phyloP scores from a whole-genome alignment of 2,113 vertebrate genomes.

The Merops nubicus region DNA sequence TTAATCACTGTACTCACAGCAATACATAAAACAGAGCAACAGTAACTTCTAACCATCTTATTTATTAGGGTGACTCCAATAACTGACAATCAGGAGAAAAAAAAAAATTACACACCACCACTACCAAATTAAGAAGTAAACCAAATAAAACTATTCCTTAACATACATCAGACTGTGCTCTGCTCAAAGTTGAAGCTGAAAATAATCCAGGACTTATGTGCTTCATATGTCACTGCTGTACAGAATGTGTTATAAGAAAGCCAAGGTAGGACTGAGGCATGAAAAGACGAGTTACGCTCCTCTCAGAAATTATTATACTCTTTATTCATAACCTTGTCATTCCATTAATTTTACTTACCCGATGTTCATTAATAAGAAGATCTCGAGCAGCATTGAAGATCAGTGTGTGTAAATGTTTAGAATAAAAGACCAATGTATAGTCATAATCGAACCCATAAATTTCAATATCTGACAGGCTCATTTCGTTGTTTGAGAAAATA shows the following conservation, averaged over 20 bases:
- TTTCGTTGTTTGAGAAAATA: constrained; percentile 98
- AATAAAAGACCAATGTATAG: constrained; percentile 97
- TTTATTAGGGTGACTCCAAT: not conserved
- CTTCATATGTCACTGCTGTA: not conserved
- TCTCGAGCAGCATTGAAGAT: constrained; percentile 95
- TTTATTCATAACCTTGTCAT: not conserved
- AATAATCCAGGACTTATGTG: not conserved
- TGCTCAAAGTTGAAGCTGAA: not conserved
- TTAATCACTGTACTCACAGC: not conserved
- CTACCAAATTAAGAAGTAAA: not conserved
- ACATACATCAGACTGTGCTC: not conserved
- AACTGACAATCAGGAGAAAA: not conserved
- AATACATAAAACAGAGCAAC: not conserved
- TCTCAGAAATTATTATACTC: not conserved
- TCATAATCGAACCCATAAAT: constrained; percentile 99
- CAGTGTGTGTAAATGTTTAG: constrained; percentile 91
- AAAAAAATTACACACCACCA: not conserved
- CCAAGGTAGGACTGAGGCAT: not conserved
- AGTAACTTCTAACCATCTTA: not conserved
- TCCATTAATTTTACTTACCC: constrained; percentile 76
- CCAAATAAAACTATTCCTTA: not conserved
- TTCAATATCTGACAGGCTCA: constrained; percentile 93
- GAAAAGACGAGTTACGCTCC: not conserved
- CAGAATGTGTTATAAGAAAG: not conserved
- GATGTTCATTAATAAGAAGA: constrained; percentile 92